Evolutionary conservation across 2,888 invertebrate genomes (phyloP), one percentile per base, ranked within the genome.

Genomic region (Tholera decimalis): DNA sequence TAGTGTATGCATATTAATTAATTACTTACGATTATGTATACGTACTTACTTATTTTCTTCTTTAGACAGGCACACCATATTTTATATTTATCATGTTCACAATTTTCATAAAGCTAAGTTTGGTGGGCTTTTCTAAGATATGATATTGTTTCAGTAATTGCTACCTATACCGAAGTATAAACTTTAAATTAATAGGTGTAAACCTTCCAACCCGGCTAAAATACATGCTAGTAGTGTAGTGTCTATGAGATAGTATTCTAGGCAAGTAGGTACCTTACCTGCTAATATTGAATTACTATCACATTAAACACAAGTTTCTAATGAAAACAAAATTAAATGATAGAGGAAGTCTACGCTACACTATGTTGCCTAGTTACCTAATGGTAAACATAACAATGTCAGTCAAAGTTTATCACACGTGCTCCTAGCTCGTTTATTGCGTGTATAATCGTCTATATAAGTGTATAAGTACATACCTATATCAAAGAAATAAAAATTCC

Each of bases 321-420:
- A 8, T 20, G 11, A 24, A 41, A 41, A 24, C 2, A 24, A 43
- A 30, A 62, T 61, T 13, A 41, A 15, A 15, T 1, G 6, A n/a
- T 35, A 26, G 18, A 33, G 7, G 22, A 50, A 39, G 33, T 30
- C 54, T 30, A 43, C 18, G 3, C 11, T 60, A 28, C 13, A n/a
- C 7, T 39, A 18, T 33, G 83, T 84, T 82, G 72, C 79, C 79
- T 66, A 54, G 81, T 78, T 47, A 47, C 47, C 18, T 56, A 74
- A 84, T 75, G 24, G 30, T 56, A 73, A 76, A 82, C 82, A 84
- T 69, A 77, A 72, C 66, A 68, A 47, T 66, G 70, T 63, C 74
- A 77, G 22, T 46, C 2, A 33, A 46, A 26, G 33, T n/a, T 43
- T 53, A n/a, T 9, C 13, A n/a, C 39, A 37, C 18, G 46, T 20